Base-by-base conservation (phyloP, 2,888 invertebrate genomes). In the Melanostoma scalare region DNA sequence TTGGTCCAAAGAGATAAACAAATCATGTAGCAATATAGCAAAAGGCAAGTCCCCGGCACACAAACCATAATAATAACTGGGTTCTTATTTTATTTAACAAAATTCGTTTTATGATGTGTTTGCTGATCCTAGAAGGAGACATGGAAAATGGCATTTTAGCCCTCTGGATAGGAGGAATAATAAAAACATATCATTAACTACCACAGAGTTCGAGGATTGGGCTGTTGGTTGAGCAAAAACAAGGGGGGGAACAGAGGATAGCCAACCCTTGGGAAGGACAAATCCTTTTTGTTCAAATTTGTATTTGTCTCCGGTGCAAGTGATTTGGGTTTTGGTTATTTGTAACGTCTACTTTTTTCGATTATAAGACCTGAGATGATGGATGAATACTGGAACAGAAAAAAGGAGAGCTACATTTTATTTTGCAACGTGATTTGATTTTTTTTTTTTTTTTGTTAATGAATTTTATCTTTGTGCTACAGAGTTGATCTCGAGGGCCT, bases 111-210 rank as follows among this genome's bases (percentile, higher is more conserved):
- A 52, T 68, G 56, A 65, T 72, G 58, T 72, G 72, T 40, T 20
- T 31, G 40, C n/a, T 56, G 5, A 31, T 2, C 10, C 10, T 8
- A 33, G 20, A 44, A 9, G 5, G 10, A 31, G 42, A 20, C 20
- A 52, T 52, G 33, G 44, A n/a, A 48, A 6, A 63, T 31, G 20
- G 36, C 31, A 35, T 38, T 55, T 36, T 1, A 20, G 69, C 72
- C 67, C 55, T 52, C 30, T 20, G 50, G 56, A 68, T 50, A 35
- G 60, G 56, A 72, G 63, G 38, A 72, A 77, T 56, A 73, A 82
- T 82, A 82, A 82, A 82, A 80, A 73, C 42, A 77, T 61, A 56
- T 68, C 48, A 82, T 82, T 78, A 82, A 82, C 68, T 82, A 72
- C 56, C 63, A 55, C 73, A 73, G 48, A 56, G 48, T 50, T 38